Conservation (phyloP, 2,888 invertebrate species). For the Aphrophora alni region DNA sequence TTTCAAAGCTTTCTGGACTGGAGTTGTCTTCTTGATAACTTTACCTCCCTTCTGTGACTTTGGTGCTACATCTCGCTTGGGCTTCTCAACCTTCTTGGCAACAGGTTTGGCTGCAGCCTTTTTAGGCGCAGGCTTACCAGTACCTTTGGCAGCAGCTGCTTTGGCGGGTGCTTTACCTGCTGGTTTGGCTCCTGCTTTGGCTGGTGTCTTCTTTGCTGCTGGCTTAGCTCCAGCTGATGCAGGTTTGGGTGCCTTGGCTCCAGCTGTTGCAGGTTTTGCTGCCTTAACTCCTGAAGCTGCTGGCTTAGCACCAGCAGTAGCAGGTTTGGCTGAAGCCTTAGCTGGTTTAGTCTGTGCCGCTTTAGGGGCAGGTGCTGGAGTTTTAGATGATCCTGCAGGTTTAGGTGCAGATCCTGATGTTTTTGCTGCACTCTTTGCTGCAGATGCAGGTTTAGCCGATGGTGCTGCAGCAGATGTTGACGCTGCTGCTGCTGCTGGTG, state of each 20-base stretch:
- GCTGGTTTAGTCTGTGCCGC: slow-evolving; percentile 51
- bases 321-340: slow-evolving; percentile 48
- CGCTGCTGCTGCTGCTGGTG: slow-evolving; percentile 56
- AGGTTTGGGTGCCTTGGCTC: background rate
- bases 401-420: slow-evolving; percentile 53
- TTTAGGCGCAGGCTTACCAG: slow-evolving; percentile 57
- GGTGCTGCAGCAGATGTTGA: slow-evolving; percentile 50
- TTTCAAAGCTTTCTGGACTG: slow-evolving; percentile 80
- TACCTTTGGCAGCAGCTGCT: slow-evolving; percentile 52
- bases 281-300: slow-evolving; percentile 55
- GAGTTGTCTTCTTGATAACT: slow-evolving; percentile 59
- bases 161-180: slow-evolving; percentile 57
- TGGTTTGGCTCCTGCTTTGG: slow-evolving; percentile 49
- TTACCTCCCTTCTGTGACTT: slow-evolving; percentile 64
- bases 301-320: slow-evolving; percentile 40
- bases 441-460: slow-evolving; percentile 56
- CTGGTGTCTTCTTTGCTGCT: slow-evolving; percentile 53
- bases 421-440: slow-evolving; percentile 47
- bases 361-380: slow-evolving; percentile 53
- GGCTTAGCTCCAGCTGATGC: slow-evolving; percentile 34
- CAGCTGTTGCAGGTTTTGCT: slow-evolving; percentile 54
- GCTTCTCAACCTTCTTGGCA: slow-evolving; percentile 60
- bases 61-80: slow-evolving; percentile 63
- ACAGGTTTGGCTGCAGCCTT: slow-evolving; percentile 56
- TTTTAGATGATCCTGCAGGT: slow-evolving; percentile 52